These are phyloP conservation scores for Nebria salina DNA, from an alignment of 2,888 invertebrate genomes.

Conservation along the genomic window DNA sequence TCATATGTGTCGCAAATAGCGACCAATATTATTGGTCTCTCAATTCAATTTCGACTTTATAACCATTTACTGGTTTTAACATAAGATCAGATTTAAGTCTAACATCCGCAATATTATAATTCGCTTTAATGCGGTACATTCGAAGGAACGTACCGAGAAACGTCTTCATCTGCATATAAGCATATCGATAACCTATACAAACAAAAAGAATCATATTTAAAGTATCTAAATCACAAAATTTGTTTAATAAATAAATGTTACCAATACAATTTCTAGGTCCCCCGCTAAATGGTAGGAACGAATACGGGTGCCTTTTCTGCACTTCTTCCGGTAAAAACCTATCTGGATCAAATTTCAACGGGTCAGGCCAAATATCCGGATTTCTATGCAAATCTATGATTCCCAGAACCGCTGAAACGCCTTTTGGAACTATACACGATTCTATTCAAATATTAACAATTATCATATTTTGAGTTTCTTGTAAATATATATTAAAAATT, in stretches of 20 bases:
- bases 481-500: background rate
- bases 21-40: background rate
- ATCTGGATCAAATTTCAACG: conserved; percentile 2
- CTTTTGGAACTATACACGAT: conserved; percentile 3
- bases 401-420: background rate
- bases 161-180: conserved; percentile 5
- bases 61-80: conserved; percentile 23
- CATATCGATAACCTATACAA: background rate
- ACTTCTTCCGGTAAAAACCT: conserved; percentile 7
- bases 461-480: background rate
- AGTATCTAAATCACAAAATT: background rate
- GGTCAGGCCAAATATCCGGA: conserved; percentile 7
- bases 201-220: conserved; percentile 4
- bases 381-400: conserved; percentile 7
- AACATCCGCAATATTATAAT: conserved; percentile 8
- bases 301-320: conserved; percentile 7
- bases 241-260: background rate
- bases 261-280: conserved; percentile 13
- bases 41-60: conserved; percentile 2
- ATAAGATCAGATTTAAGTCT: conserved; percentile 22
- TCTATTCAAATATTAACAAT: background rate
- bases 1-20: too few relatives aligned
- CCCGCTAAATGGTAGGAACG: conserved; percentile 4
- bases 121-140: conserved; percentile 6
- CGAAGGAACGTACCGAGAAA: background rate